Evolutionary conservation across 2,113 vertebrate species (phyloP), one percentile per base, ranked within the genome.

Genomic region (Oenanthe melanoleuca): DNA sequence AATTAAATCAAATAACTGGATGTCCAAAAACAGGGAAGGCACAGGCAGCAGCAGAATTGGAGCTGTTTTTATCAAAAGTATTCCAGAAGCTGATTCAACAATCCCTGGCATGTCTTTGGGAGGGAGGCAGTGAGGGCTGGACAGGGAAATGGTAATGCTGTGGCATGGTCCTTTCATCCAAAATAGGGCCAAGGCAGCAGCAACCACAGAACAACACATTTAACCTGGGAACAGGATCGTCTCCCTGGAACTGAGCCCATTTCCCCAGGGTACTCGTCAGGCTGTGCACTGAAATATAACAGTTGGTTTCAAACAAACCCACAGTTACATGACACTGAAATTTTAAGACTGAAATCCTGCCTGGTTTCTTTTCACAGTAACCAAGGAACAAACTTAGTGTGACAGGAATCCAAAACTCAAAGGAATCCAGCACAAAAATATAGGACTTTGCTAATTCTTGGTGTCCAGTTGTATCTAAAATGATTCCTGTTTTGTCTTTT

Each of bases 271-370:
- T 71, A 34, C 66, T 24, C 16, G 5, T 45, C 59, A 73, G 77
- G 67, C 80, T 84, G 50, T 6, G 59, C 64, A 44, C 45, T 69
- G 60, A 93, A 91, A 77, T 42, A 2, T 17, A 80, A 83, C 72
- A 61, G 55, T 50, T 86, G 63, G 37, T 69, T 91, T 86, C 94
- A 89, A 94, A 72, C 53, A 91, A 82, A 88, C 71, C 59, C 74
- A 73, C 37, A 65, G 45, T 64, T 93, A 28, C 1, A 61, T 26
- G 78, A 70, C 33, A 53, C 56, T 44, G 28, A 83, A 70, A 88
- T 72, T 72, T 72, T 72, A 75, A 69, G 55, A 37, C 64, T 84
- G 65, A 89, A 94, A 81, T 89, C 23, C 73, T 53, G 33, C 38
- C 63, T 59, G 33, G 63, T 50, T 92, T 66, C 38, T 26, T 71